Evolutionary conservation across 2,113 vertebrate species (phyloP).

Genomic region (Struthio camelus): DNA sequence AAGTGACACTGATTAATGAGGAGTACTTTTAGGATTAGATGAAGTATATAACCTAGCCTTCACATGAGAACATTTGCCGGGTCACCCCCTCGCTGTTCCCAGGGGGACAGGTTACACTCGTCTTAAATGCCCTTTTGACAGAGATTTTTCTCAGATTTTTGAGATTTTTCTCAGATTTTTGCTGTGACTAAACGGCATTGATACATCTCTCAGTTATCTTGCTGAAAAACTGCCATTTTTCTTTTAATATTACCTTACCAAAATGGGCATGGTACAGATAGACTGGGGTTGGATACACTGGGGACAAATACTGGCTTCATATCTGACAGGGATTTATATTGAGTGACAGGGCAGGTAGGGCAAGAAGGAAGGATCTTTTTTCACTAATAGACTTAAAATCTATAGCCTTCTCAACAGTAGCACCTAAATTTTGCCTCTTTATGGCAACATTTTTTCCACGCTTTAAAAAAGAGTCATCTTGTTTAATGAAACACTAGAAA

Average conservation of each 20-base stretch:
- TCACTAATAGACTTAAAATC: not conserved
- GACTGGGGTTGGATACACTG: not conserved
- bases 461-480: not conserved
- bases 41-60: not conserved
- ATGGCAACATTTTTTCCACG: not conserved
- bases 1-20: not conserved
- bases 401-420: not conserved
- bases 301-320: not conserved
- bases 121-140: too few species aligned
- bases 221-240: not conserved
- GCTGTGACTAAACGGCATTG: not conserved
- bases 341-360: not conserved
- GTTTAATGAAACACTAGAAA: not conserved
- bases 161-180: not conserved
- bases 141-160: not conserved
- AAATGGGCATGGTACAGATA: not conserved
- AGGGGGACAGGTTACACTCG: not conserved
- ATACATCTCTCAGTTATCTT: not conserved
- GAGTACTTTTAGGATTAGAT: conserved; percentile 1
- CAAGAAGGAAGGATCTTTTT: not conserved
- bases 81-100: not conserved
- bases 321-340: not conserved
- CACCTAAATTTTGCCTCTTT: not conserved
- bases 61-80: not conserved
- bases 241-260: not conserved